phyloP scores from a whole-genome alignment of 1,140 invertebrate species.

The Wasmannia auropunctata region DNA sequence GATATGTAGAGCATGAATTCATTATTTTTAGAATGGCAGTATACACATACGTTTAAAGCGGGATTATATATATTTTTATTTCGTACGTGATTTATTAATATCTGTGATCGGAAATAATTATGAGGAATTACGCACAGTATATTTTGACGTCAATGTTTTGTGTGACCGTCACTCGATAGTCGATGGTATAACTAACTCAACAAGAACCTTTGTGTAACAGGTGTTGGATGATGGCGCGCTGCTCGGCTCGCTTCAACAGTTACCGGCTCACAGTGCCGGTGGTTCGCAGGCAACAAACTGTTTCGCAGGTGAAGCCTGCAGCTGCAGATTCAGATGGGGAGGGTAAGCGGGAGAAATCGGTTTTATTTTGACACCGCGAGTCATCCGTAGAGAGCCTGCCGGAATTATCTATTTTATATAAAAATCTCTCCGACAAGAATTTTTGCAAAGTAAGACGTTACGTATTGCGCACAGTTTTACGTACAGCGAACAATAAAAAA shows the following conservation, averaged over 20 bases:
- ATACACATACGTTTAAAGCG: not conserved
- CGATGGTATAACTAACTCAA: slow-evolving; percentile 54
- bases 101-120: slow-evolving; percentile 19
- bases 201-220: slow-evolving; percentile 65
- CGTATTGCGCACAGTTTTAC: not conserved
- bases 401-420: not conserved
- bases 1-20: not conserved
- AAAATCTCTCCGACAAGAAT: not conserved
- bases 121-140: slow-evolving; percentile 4
- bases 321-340: slow-evolving; percentile 62
- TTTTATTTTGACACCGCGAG: slow-evolving; percentile 69
- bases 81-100: slow-evolving; percentile 5
- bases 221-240: slow-evolving; percentile 70
- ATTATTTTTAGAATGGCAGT: not conserved
- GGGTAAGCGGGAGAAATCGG: slow-evolving; percentile 63
- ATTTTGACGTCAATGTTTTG: slow-evolving; percentile 38
- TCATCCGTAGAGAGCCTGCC: slow-evolving; percentile 14
- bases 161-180: slow-evolving; percentile 27
- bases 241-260: slow-evolving; percentile 69
- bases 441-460: not conserved
- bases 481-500: not conserved
- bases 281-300: slow-evolving; percentile 68
- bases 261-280: slow-evolving; percentile 62
- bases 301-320: slow-evolving; percentile 74
- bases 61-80: not conserved